Conservation (phyloP, 2,113 vertebrate species). For the Probosciger aterrimus region DNA sequence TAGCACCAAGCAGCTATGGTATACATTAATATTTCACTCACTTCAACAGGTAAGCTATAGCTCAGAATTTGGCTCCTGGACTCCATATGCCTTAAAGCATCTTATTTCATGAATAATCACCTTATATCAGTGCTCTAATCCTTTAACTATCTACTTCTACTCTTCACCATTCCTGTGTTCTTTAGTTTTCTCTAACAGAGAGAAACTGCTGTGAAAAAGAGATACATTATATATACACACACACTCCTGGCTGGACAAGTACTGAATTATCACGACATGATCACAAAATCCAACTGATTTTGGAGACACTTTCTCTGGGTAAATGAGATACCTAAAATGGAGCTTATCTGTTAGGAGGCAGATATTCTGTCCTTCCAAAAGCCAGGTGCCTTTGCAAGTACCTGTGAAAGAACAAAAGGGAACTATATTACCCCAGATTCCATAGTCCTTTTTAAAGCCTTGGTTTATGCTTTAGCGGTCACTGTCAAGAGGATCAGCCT, state of each 20-base stretch:
- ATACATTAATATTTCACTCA: background rate
- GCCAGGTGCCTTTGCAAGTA: background rate
- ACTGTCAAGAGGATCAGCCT: conserved; percentile 2
- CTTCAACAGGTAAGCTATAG: background rate
- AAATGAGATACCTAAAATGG: background rate
- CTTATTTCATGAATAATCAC: background rate
- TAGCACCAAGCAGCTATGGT: accelerated
- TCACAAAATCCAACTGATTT: background rate
- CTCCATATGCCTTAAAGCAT: background rate
- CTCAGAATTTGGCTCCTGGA: background rate
- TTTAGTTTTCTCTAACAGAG: background rate
- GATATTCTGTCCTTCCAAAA: background rate
- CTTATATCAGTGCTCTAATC: background rate
- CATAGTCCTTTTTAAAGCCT: background rate
- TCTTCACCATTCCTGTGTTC: background rate
- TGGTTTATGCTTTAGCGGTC: background rate
- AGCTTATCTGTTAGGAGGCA: background rate
- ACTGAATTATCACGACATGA: background rate
- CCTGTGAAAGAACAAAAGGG: background rate
- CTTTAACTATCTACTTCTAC: background rate
- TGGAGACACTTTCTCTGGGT: background rate
- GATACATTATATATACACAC: accelerated
- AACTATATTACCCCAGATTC: background rate
- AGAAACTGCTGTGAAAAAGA: background rate
- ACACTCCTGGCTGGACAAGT: background rate